These are phyloP conservation scores for Myotis brandtii DNA, from an alignment of 2,113 vertebrate species.

Conservation along the genomic window DNA sequence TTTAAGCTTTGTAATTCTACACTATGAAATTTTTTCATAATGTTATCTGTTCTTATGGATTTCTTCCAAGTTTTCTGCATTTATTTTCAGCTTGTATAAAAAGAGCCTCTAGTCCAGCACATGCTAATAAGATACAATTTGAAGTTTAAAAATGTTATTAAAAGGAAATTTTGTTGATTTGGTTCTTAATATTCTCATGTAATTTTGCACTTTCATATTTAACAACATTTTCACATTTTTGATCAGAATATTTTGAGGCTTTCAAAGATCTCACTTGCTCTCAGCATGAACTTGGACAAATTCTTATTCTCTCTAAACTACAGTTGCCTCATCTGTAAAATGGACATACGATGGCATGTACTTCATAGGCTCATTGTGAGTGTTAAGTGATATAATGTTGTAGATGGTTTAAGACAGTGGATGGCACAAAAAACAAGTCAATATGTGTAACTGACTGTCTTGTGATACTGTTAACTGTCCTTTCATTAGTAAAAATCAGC, in stretches of 20 bases:
- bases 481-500: background rate
- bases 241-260: background rate
- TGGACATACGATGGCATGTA: background rate
- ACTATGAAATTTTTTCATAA: background rate
- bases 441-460: background rate
- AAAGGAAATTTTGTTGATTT: background rate
- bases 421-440: background rate
- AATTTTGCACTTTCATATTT: background rate
- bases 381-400: background rate
- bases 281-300: background rate
- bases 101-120: background rate
- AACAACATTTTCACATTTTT: background rate
- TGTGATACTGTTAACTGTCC: background rate
- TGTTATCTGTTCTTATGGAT: background rate
- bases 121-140: background rate
- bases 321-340: background rate
- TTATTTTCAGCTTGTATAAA: conserved; percentile 20
- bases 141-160: background rate
- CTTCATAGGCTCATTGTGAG: background rate
- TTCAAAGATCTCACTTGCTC: background rate
- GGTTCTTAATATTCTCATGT: background rate
- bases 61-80: background rate
- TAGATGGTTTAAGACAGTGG: background rate
- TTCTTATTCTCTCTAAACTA: background rate
- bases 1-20: background rate